Conservation (phyloP, 2,797 vertebrate species). For the Arremon aurantiirostris region DNA sequence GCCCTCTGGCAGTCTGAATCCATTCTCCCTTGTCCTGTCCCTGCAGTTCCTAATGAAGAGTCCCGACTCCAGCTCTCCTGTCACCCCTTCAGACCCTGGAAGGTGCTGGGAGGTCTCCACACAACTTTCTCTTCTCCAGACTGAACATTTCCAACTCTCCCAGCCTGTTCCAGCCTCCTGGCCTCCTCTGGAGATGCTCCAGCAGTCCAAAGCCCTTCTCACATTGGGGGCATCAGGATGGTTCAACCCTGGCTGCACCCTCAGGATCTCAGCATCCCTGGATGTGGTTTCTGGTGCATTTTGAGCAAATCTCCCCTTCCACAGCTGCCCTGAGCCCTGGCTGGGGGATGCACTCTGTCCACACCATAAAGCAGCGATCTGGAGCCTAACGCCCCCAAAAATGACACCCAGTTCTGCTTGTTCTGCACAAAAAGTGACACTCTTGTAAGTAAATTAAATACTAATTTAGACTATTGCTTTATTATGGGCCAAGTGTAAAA, state of each 20-base stretch:
- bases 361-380: background rate
- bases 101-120: background rate
- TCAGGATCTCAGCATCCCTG: background rate
- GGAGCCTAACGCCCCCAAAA: background rate
- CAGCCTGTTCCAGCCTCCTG: background rate
- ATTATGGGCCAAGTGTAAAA: constrained; percentile 53
- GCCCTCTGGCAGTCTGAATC: background rate
- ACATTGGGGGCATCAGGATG: accelerated
- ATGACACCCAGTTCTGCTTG: background rate
- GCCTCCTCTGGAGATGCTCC: background rate
- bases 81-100: background rate
- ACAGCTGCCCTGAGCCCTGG: background rate
- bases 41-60: background rate
- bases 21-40: no score
- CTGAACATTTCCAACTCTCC: background rate
- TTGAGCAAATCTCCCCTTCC: background rate
- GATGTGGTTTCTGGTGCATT: accelerated
- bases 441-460: constrained; percentile 53
- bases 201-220: background rate
- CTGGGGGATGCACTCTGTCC: background rate
- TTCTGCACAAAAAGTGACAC: constrained; percentile 45
- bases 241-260: background rate
- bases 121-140: background rate
- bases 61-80: background rate
- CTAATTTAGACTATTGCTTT: constrained; percentile 54